Evolutionary conservation across 2,888 invertebrate species (phyloP).

Genomic region (Drosophila neoperkinsi): DNA sequence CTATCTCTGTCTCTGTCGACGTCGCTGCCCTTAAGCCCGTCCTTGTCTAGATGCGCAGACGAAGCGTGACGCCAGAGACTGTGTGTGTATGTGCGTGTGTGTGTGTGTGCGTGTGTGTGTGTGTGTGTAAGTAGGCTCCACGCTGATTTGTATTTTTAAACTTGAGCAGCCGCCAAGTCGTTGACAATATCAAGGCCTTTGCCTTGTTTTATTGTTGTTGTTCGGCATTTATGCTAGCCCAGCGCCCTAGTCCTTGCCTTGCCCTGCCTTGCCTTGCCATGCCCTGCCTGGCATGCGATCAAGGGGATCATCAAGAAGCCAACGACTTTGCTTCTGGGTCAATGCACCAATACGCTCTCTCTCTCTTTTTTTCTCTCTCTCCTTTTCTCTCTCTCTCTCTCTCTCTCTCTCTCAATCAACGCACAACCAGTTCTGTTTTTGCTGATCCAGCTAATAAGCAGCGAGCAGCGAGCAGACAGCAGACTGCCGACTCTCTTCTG

Average conservation of each 20-base stretch:
- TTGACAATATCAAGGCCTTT: conserved; percentile 77
- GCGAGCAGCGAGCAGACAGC: conserved; percentile 2
- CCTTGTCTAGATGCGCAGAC: conserved; percentile 7
- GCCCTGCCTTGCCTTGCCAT: conserved; percentile 6
- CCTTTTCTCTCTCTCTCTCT: conserved; percentile 3
- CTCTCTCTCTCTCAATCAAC: conserved; percentile 7
- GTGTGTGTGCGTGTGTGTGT: neutral
- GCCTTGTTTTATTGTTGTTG: conserved; percentile 28
- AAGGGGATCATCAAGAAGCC: conserved; percentile 54
- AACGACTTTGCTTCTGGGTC: conserved; percentile 75
- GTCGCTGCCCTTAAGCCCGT: neutral
- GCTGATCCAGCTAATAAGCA: conserved; percentile 60
- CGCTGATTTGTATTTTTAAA: conserved; percentile 60
- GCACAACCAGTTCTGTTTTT: conserved; percentile 50
- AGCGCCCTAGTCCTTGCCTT: conserved; percentile 38
- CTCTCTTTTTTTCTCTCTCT: conserved; percentile 7
- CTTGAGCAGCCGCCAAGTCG: conserved; percentile 50
- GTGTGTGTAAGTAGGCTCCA: conserved; percentile 11
- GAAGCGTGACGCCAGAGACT: conserved; percentile 51
- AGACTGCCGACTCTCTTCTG: conserved; percentile 8
- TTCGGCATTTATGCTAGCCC: conserved; percentile 28
- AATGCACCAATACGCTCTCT: conserved; percentile 49
- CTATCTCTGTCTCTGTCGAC: neutral
- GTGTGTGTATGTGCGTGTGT: neutral
- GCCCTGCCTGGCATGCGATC: conserved; percentile 4